phyloP scores from a whole-genome alignment of 1,140 invertebrate species.

The Cryptotermes secundus region DNA sequence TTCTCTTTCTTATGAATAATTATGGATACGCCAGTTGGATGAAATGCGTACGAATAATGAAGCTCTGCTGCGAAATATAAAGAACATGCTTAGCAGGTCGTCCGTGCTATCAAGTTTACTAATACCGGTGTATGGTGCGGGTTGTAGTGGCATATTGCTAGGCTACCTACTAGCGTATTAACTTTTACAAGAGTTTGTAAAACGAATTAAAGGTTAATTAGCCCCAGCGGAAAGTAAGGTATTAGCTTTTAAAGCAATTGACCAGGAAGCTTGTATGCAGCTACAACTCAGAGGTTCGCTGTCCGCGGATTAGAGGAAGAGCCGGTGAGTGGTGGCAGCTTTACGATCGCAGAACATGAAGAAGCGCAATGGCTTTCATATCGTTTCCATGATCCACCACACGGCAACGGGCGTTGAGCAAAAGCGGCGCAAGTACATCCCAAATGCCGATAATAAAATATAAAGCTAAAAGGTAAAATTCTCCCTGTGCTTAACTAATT shows the following conservation, averaged over 20 bases:
- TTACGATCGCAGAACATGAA: background rate
- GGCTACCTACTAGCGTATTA: background rate
- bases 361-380: background rate
- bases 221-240: conserved; percentile 16
- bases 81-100: too few relatives aligned
- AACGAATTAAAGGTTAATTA: conserved; percentile 20
- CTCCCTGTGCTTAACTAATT: too few relatives aligned
- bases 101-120: background rate
- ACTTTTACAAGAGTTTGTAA: conserved; percentile 20
- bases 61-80: too few relatives aligned
- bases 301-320: background rate
- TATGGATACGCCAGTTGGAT: too few relatives aligned
- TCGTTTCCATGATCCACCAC: too few relatives aligned
- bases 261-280: background rate
- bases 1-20: too few relatives aligned
- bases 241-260: conserved; percentile 14
- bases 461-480: too few relatives aligned
- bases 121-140: background rate
- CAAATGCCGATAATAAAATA: too few relatives aligned
- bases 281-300: background rate
- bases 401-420: background rate
- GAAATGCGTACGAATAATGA: too few relatives aligned
- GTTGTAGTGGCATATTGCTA: background rate
- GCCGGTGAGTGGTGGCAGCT: background rate
- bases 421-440: background rate